phyloP scores from a whole-genome alignment of 1,140 invertebrate species.

The Musca domestica region DNA sequence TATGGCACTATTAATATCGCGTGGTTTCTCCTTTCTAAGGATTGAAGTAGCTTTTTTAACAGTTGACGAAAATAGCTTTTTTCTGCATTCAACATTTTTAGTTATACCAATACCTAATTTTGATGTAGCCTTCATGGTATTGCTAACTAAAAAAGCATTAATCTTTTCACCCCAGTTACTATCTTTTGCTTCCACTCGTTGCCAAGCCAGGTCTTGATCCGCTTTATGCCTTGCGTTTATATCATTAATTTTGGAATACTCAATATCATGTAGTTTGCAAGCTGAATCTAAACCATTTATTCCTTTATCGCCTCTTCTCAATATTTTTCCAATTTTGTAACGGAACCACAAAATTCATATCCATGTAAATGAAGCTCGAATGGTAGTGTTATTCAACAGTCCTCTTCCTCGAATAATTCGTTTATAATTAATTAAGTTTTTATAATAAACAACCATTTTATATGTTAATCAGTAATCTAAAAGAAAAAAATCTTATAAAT shows the following conservation, averaged over 20 bases:
- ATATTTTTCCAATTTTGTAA: constrained; percentile 54
- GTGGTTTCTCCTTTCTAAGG: constrained; percentile 22
- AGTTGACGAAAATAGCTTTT: too few species aligned
- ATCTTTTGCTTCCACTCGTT: constrained; percentile 49
- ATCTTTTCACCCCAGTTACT: constrained; percentile 30
- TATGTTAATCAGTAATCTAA: too few species aligned
- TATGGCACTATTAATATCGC: constrained; percentile 19
- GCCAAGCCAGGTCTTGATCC: constrained; percentile 46
- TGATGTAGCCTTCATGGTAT: constrained; percentile 29
- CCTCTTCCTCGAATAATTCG: too few species aligned
- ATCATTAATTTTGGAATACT: constrained; percentile 48
- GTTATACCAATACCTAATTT: constrained; percentile 29
- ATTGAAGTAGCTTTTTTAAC: constrained; percentile 3
- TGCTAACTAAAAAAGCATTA: constrained; percentile 28
- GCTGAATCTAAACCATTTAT: constrained; percentile 54
- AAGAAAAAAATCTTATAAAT: too few species aligned
- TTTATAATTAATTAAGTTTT: too few species aligned
- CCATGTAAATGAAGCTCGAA: constrained; percentile 55
- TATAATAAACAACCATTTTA: too few species aligned
- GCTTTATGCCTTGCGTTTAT: constrained; percentile 47
- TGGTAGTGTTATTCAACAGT: constrained; percentile 47
- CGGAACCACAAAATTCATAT: too few species aligned
- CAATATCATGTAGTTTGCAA: constrained; percentile 56
- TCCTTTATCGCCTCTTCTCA: constrained; percentile 50
- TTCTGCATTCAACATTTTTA: too few species aligned